Percentiles rank a stretch among this genome's conserved stretches.
These are phyloP conservation scores for Bombus huntii DNA, from an alignment of 1,140 invertebrate genomes.

Conservation along the genomic window DNA sequence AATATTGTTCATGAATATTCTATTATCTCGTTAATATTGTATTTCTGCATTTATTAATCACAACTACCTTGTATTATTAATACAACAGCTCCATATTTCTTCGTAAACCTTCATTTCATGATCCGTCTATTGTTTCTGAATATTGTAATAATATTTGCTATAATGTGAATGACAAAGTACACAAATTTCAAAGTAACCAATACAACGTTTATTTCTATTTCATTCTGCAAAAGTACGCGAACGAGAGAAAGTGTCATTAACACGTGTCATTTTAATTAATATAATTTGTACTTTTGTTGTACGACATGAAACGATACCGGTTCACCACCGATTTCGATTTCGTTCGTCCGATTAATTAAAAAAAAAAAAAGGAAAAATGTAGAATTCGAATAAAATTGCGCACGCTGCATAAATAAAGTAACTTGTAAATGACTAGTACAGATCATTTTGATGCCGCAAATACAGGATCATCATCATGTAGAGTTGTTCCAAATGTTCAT, in stretches of 20 bases:
- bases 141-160: neutral
- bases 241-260: conserved; percentile 3
- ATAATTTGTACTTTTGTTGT: conserved; percentile 63
- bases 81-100: neutral
- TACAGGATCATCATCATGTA: conserved; percentile 34
- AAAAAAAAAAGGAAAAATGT: neutral
- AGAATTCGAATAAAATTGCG: conserved; percentile 16
- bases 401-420: conserved; percentile 71
- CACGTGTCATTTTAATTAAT: conserved; percentile 47
- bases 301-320: conserved; percentile 3
- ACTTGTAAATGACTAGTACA: conserved; percentile 74
- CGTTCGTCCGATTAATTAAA: neutral
- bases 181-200: neutral
- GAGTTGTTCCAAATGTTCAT: conserved; percentile 1
- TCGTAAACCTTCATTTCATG: neutral
- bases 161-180: neutral
- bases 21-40: neutral
- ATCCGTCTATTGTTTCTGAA: neutral
- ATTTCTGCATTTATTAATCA: conserved; percentile 8
- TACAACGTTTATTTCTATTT: conserved; percentile 27
- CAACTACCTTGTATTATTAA: neutral
- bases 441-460: conserved; percentile 57
- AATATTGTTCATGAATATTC: conserved; percentile 11
- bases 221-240: conserved; percentile 10
- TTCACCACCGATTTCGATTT: neutral